A percentile compares a stretch with the other conserved stretches of the same genome.
These are phyloP conservation scores for Trichomalopsis sarcophagae DNA, from an alignment of 1,140 invertebrate genomes.

Conservation along the genomic window DNA sequence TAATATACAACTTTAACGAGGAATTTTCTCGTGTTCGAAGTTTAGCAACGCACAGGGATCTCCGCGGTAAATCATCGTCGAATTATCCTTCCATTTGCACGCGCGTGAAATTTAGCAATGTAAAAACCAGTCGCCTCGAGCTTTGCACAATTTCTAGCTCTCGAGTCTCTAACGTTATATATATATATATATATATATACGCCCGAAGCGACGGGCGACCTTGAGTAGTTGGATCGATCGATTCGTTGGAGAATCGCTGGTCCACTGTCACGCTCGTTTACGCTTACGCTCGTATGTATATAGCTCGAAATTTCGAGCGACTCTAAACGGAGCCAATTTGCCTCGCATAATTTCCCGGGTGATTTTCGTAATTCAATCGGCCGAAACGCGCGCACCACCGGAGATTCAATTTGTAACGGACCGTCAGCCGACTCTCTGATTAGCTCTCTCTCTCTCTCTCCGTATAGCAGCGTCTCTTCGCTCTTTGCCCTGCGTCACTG, in stretches of 20 bases:
- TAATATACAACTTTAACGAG: neutral
- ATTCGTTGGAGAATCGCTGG: neutral
- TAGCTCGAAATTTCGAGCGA: constrained; percentile 13
- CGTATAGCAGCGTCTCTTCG: neutral
- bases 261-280: neutral
- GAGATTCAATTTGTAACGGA: neutral
- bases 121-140: neutral
- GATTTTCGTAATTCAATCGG: constrained; percentile 14
- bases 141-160: no score
- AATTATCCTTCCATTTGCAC: neutral
- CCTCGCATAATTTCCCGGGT: neutral
- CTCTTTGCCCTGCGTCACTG: no score
- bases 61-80: neutral
- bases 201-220: neutral
- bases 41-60: neutral
- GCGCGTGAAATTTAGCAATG: neutral
- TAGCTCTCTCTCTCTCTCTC: no score
- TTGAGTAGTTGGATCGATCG: neutral
- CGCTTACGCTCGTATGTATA: neutral
- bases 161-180: no score
- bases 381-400: neutral
- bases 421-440: neutral
- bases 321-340: constrained; percentile 5
- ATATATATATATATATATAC: no score
- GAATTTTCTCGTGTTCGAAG: neutral